Percentiles rank a stretch among this genome's conserved stretches.
These are phyloP conservation scores for Harlomillsia oculata DNA, from an alignment of 1,140 invertebrate species.

Conservation along the genomic window DNA sequence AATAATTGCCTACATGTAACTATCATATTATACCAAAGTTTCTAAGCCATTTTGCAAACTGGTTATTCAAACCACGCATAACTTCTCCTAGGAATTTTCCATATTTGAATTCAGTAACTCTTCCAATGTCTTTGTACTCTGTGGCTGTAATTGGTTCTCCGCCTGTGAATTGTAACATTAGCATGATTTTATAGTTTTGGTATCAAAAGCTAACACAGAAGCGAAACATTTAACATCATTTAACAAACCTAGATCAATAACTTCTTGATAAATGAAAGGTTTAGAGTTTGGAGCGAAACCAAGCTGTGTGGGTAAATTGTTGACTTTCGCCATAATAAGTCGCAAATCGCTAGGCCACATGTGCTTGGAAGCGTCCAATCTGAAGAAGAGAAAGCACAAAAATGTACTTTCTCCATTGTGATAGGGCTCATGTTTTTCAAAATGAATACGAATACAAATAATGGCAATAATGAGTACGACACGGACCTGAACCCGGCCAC, in stretches of 20 bases:
- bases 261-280: constrained; percentile 48
- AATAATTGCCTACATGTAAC: background rate
- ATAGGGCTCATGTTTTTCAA: background rate
- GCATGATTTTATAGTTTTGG: background rate
- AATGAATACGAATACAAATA: background rate
- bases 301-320: constrained; percentile 37
- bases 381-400: constrained; percentile 17
- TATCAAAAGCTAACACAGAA: background rate
- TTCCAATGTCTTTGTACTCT: constrained; percentile 22
- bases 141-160: constrained; percentile 30
- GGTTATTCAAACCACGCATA: constrained; percentile 10
- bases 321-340: constrained; percentile 38
- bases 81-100: constrained; percentile 11
- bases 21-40: constrained; percentile 26
- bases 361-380: constrained; percentile 47
- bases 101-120: constrained; percentile 31
- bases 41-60: constrained; percentile 7
- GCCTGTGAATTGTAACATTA: constrained; percentile 29
- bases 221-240: background rate
- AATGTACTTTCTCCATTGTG: background rate
- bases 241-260: constrained; percentile 45
- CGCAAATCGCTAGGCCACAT: constrained; percentile 47
- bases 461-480: no score
- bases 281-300: constrained; percentile 36
- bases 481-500: constrained; percentile 64